Evolutionary conservation across 2,888 invertebrate genomes (phyloP).

Genomic region (Thysanoteuthis rhombus): DNA sequence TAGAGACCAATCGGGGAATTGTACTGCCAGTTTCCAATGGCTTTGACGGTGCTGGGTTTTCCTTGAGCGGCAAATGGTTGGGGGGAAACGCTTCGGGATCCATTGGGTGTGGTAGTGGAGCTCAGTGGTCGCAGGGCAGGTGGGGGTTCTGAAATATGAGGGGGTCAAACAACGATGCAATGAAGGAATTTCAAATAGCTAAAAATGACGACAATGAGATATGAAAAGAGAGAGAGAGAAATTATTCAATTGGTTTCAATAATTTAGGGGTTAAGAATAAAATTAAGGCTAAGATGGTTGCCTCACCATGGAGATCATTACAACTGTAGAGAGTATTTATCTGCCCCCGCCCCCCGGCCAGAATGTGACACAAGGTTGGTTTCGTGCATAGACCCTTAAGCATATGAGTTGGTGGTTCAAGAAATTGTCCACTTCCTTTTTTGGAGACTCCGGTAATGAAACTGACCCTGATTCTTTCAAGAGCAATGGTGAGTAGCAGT

Average conservation of each 20-base stretch:
- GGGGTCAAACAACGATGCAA: neutral
- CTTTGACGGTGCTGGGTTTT: conserved; percentile 42
- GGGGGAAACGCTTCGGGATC: conserved; percentile 46
- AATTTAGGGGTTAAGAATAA: no score
- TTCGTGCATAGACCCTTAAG: no score
- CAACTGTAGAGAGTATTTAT: no score
- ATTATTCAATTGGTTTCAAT: neutral
- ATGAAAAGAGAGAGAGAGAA: neutral
- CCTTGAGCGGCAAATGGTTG: neutral
- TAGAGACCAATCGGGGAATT: conserved; percentile 94
- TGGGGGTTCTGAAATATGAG: conserved; percentile 51
- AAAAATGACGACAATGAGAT: neutral
- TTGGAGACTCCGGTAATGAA: no score
- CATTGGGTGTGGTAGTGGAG: conserved; percentile 38
- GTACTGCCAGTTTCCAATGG: conserved; percentile 81
- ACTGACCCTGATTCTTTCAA: no score
- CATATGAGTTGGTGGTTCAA: no score
- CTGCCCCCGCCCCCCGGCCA: no score
- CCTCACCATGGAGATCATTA: no score
- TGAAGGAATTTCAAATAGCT: neutral
- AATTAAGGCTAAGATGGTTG: no score
- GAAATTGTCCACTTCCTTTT: no score
- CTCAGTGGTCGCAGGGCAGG: conserved; percentile 47
- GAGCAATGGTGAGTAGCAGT: no score
- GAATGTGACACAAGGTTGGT: no score